Conservation (phyloP, 2,888 invertebrate genomes). For the Ligdia adustata region DNA sequence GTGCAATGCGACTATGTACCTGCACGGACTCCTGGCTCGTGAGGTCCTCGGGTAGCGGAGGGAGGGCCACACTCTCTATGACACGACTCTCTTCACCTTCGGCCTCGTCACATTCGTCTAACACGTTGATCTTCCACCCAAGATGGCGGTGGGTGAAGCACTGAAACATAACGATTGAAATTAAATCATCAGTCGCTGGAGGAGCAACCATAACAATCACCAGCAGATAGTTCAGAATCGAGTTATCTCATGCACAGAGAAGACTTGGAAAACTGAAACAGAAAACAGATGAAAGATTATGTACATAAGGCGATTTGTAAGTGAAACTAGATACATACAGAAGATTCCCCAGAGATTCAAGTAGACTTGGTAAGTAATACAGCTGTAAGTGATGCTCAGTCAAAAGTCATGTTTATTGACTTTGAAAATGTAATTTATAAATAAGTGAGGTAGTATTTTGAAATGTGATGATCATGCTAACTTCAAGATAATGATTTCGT, state of each 20-base stretch:
- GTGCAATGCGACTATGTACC: slow-evolving; percentile 86
- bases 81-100: slow-evolving; percentile 82
- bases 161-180: slow-evolving; percentile 76
- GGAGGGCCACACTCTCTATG: slow-evolving; percentile 57
- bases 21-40: slow-evolving; percentile 84
- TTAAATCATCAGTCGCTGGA: background rate
- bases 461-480: too few species aligned
- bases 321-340: background rate
- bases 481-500: too few species aligned
- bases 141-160: slow-evolving; percentile 96
- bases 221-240: slow-evolving; percentile 54
- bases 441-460: background rate
- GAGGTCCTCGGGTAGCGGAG: slow-evolving; percentile 59
- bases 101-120: slow-evolving; percentile 89
- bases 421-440: slow-evolving; percentile 1
- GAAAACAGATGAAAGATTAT: slow-evolving; percentile 79
- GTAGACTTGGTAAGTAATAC: background rate
- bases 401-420: slow-evolving; percentile 28
- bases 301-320: slow-evolving; percentile 56
- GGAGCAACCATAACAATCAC: slow-evolving; percentile 48
- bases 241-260: slow-evolving; percentile 76
- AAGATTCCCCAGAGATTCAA: background rate
- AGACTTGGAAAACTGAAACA: slow-evolving; percentile 82
- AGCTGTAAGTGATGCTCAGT: slow-evolving; percentile 16
- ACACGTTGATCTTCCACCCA: slow-evolving; percentile 97